Evolutionary conservation across 2,113 vertebrate genomes (phyloP), one percentile per base, ranked within the genome.

Genomic region (Planiliza haematocheilus): DNA sequence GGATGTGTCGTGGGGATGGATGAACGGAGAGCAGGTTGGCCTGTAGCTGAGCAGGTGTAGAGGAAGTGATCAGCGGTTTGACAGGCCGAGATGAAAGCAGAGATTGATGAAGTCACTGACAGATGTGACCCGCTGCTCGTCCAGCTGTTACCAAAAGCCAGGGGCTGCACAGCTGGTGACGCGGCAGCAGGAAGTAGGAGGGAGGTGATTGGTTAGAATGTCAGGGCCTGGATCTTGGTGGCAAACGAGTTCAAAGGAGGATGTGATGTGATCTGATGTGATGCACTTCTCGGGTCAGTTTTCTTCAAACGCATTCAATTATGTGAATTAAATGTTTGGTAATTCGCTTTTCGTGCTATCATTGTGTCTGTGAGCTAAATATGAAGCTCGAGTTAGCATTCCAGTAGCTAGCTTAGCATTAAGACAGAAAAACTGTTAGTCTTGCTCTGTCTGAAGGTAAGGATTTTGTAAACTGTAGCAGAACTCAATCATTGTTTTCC

Each of bases 81-180:
- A 85, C 82, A 81, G 66, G 41, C 43, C 46, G 70, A 71, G 81
- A 80, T 73, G 58, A 74, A 84, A 77, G 69, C 53, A 69, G 52
- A 43, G 55, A 70, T 62, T 73, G 73, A 81, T 82, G 66, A 80
- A 82, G 72, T 76, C 61, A 10, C 52, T 1, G 69, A 65, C 84
- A 84, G 90, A 86, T 87, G 81, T 86, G 76, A 73, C 76, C 82
- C 21, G 20, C 70, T 81, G 82, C 70, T 77, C 4, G 1, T 80
- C 78, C 90, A 87, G 87, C 66, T 90, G 86, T 82, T 76, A 18
- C 17, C 66, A 0, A 18, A 16, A 67, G n/a, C 55, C 76, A 64
- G 58, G 62, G 49, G 61, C 57, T 7, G 61, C 70, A 52, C 64
- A 77, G 81, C 74, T 83, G 83, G 61, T 13, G 37, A 55, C 0